These are phyloP conservation scores for Notothenia rossii DNA, from an alignment of 2,113 vertebrate species.

Conservation along the genomic window DNA sequence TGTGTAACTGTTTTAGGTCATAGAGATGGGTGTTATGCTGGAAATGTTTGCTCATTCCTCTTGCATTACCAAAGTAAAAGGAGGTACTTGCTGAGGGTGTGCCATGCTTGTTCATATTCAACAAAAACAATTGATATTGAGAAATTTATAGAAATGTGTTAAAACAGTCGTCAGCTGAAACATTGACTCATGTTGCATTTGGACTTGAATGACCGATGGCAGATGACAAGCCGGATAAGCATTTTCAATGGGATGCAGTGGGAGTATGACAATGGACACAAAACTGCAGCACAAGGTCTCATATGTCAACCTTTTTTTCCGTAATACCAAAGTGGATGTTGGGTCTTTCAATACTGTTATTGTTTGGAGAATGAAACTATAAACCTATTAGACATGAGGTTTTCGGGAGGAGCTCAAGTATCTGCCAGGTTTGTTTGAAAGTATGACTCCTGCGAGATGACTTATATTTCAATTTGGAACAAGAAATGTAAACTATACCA, in stretches of 20 bases:
- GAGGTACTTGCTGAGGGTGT: constrained; percentile 74
- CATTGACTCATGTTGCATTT: constrained; percentile 66
- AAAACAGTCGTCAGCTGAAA: constrained; percentile 65
- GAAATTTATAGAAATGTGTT: constrained; percentile 62
- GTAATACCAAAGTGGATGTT: constrained; percentile 31
- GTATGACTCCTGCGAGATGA: constrained; percentile 50
- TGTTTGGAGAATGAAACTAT: constrained; percentile 50
- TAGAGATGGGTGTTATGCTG: constrained; percentile 79
- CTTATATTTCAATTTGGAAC: constrained; percentile 70
- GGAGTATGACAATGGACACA: constrained; percentile 38
- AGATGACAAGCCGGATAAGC: constrained; percentile 49
- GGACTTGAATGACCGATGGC: constrained; percentile 47
- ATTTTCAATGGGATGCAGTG: constrained; percentile 33
- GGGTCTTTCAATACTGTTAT: constrained; percentile 45
- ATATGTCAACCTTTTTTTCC: constrained; percentile 32
- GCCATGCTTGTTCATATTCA: constrained; percentile 73
- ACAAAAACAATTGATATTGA: constrained; percentile 75
- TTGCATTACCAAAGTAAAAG: constrained; percentile 77
- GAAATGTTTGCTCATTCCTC: constrained; percentile 79
- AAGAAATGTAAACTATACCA: constrained; percentile 56
- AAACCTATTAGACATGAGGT: constrained; percentile 36
- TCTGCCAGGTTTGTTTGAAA: constrained; percentile 63
- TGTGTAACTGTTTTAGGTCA: constrained; percentile 76
- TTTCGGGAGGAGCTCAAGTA: constrained; percentile 38
- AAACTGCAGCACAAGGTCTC: constrained; percentile 23